Evolutionary conservation across 2,888 invertebrate genomes (phyloP), one percentile per base, ranked within the genome.

Genomic region (Tigriopus californicus): DNA sequence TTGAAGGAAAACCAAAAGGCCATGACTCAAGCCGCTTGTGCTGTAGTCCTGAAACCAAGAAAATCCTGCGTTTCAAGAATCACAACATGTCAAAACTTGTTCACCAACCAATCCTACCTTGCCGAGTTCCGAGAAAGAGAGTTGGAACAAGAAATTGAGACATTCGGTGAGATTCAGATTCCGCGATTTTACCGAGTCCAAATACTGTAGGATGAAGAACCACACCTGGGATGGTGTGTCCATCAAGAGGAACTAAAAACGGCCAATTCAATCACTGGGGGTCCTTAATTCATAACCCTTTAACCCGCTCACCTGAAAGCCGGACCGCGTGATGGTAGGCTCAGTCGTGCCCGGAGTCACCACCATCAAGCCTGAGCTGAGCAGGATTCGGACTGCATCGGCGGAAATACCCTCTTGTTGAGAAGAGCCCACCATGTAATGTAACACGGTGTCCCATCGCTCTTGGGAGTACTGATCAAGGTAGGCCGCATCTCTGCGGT

Each of bases 141-240:
- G 77, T 73, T 94, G 92, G 71, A 95, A 94, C n/a, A 97, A 73
- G 74, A 95, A 92, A 12, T 89, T 86, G 44, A 97, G 77, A 70
- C 92, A 94, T 68, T 92, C 91, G 0, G 89, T 86, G 1, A 94
- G 77, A 70, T 85, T 84, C 63, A 92, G 76, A 11, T 85, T 87
- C 62, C 89, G 76, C 65, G 82, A 81, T 72, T 89, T 85, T 6
- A 91, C 87, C 0, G 91, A 91, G 67, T 91, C 90, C 63, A 97
- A 75, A 73, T 95, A 95, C 70, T 94, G 91, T 25, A 95, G 79
- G 68, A 98, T 83, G 73, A 98, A 98, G 71, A 91, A 84, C 97
- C 97, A 98, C 44, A 98, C 75, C 56, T 56, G 42, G 8, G 15
- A 11, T n/a, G 52, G 52, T 13, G 91, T 87, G 69, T 92, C 92